Evolutionary conservation across 1,140 invertebrate genomes (phyloP).

Genomic region (Pantala flavescens): DNA sequence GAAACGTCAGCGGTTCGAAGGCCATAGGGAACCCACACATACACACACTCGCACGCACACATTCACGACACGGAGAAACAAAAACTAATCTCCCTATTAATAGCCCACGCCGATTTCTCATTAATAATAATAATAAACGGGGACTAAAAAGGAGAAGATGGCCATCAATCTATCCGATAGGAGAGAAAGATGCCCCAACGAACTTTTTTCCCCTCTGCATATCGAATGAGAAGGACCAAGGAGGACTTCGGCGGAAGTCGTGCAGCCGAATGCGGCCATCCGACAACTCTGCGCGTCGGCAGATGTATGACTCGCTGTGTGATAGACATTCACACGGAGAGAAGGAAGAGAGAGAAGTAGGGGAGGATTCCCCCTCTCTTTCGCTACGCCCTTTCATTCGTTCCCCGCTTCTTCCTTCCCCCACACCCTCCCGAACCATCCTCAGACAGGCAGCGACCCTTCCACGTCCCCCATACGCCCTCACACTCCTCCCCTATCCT

Average conservation of each 20-base stretch:
- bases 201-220: no score
- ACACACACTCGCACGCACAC: no score
- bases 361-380: not conserved
- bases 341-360: not conserved
- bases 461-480: not conserved
- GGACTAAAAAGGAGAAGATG: not conserved
- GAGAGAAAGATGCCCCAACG: not conserved
- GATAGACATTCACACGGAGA: not conserved
- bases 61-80: no score
- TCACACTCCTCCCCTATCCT: not conserved
- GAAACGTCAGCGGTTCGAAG: no score
- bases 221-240: not conserved
- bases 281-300: not conserved
- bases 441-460: not conserved
- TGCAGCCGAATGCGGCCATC: not conserved
- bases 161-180: not conserved
- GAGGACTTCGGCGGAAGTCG: not conserved
- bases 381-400: not conserved
- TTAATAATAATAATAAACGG: constrained; percentile 1
- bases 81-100: no score
- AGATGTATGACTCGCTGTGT: not conserved
- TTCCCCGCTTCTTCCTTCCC: not conserved
- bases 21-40: no score
- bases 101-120: not conserved
- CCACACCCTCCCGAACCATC: not conserved